Evolutionary conservation across 35 echinoderm and acorn worm genomes (phyloP), one percentile per base, ranked within the genome.

Genomic region (Hemicentrotus pulcherrimus): DNA sequence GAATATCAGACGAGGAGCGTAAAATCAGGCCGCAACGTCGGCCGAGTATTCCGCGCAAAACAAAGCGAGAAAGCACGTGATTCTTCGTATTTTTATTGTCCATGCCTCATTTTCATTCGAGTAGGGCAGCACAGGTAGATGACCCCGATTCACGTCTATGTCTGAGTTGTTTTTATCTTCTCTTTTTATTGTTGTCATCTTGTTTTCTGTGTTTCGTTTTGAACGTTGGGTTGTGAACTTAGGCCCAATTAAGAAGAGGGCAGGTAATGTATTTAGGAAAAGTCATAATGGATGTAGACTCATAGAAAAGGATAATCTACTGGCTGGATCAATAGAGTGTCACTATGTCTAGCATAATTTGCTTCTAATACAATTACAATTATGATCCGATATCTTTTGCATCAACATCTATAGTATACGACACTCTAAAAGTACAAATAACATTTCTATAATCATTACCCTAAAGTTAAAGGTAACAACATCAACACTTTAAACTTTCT

Each of bases 61-160:
- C 65, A 78, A 78, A 78, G 65, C 65, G 65, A 78, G 65, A 78
- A 78, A n/a, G 65, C 65, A 78, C 65, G 65, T 78, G 65, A 78
- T 78, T 78, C 24, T 28, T 22, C 6, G 6, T 78, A 15, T 78
- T 78, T 78, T 78, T 78, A 78, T 78, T 78, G 65, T n/a, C 24
- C 19, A 78, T 78, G 65, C 65, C 7, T 78, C 50, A 14, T 78
- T 28, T n/a, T 78, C 24, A 22, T 28, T 78, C 19, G 65, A 78
- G 24, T n/a, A 78, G 65, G 65, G 18, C 19, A 78, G 65, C 65
- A n/a, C 19, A 78, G 65, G 65, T 78, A n/a, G 65, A 78, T 78
- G 65, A 78, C 65, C 65, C 65, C 65, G 28, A 78, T 78, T 78
- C 18, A 78, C 28, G 19, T 78, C 22, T 78, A n/a, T 78, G 65